Evolutionary conservation across 2,888 invertebrate genomes (phyloP).

Genomic region (Lasioglossum morio): DNA sequence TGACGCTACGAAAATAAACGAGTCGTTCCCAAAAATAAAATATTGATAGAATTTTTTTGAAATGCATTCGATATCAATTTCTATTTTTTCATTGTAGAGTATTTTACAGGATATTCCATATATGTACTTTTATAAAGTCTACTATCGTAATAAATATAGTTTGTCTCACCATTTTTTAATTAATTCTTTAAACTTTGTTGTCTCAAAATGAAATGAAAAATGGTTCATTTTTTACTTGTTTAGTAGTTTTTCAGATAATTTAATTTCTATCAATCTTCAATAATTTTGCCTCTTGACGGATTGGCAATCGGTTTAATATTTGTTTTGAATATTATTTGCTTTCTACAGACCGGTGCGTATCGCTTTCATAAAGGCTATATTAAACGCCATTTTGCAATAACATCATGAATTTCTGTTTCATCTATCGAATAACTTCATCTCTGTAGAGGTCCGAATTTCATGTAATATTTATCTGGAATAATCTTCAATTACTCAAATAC

Average conservation of each 20-base stretch:
- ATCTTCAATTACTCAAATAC: not conserved
- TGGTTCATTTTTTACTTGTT: too few species aligned
- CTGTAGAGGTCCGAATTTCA: not conserved
- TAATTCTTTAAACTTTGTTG: too few species aligned
- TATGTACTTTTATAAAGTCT: too few species aligned
- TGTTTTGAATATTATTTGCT: not conserved
- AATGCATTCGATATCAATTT: not conserved
- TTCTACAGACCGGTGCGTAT: not conserved
- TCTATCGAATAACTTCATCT: not conserved
- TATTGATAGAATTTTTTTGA: not conserved
- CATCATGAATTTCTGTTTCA: not conserved
- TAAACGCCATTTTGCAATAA: not conserved
- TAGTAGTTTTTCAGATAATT: too few species aligned
- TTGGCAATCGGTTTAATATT: not conserved
- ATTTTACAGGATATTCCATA: too few species aligned
- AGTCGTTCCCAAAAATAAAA: not conserved
- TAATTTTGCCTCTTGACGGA: not conserved
- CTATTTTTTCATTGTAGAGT: too few species aligned
- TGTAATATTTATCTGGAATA: not conserved
- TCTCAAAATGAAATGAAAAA: too few species aligned
- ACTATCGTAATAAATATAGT: too few species aligned
- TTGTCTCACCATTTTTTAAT: too few species aligned
- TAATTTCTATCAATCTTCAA: not conserved
- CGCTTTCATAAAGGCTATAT: not conserved
- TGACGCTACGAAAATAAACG: not conserved